Percentiles rank a stretch among this genome's conserved stretches.
phyloP scores from a whole-genome alignment of 1,140 invertebrate genomes.

The Danaus melanippus region DNA sequence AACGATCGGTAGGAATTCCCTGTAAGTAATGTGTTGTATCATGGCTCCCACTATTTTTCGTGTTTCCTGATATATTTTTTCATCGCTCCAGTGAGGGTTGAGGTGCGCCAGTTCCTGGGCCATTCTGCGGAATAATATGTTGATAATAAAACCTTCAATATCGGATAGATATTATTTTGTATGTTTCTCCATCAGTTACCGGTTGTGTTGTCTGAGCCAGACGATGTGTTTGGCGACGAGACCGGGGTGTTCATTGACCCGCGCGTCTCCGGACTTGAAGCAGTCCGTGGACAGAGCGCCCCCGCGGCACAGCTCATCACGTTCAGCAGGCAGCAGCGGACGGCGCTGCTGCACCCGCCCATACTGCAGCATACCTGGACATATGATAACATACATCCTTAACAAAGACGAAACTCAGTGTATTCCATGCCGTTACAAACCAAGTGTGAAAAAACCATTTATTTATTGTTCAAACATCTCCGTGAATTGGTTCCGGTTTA shows the following conservation, averaged over 20 bases:
- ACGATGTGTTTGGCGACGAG: slow-evolving; percentile 90
- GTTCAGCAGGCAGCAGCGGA: slow-evolving; percentile 69
- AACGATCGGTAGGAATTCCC: slow-evolving; percentile 90
- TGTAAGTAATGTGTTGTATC: slow-evolving; percentile 90
- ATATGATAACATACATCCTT: no score
- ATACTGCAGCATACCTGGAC: slow-evolving; percentile 77
- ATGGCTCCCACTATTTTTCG: slow-evolving; percentile 86
- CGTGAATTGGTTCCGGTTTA: no score
- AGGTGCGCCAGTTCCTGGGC: slow-evolving; percentile 82
- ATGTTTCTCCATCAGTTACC: slow-evolving; percentile 29
- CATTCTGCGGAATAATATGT: slow-evolving; percentile 69
- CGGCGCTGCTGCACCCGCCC: slow-evolving; percentile 75
- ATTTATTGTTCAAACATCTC: no score
- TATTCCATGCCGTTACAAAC: no score
- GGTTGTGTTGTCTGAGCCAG: slow-evolving; percentile 92
- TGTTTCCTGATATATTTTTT: slow-evolving; percentile 90
- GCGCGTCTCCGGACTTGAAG: slow-evolving; percentile 83
- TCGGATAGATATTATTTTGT: not conserved
- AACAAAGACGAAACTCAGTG: no score
- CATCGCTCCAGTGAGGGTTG: slow-evolving; percentile 91
- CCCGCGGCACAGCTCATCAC: slow-evolving; percentile 76
- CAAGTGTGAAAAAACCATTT: no score
- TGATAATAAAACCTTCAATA: not conserved
- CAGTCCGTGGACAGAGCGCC: slow-evolving; percentile 79
- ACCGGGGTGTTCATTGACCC: slow-evolving; percentile 90